Base-by-base conservation (phyloP, 2,797 vertebrate species). In the Thamnophis elegans region DNA sequence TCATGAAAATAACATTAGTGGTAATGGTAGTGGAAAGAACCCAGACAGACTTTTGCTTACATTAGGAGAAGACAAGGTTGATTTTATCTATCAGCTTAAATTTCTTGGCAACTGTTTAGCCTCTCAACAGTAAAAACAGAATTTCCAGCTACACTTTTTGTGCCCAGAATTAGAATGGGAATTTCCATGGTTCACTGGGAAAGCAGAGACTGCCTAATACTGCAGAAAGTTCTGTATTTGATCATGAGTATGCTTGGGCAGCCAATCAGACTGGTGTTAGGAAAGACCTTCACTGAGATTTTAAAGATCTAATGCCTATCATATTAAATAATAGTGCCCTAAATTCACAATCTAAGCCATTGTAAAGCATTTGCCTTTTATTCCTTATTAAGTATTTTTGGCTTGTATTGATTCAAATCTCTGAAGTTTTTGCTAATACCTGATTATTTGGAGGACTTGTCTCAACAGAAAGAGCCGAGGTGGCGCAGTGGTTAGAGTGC, bases 1-100 rank as follows among this genome's bases (percentile, higher is more conserved):
- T 78, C 87, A 68, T 53, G 58, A 93, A 89, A 93, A 92, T 82
- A 88, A 87, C 13, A 59, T 86, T 85, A 5, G 9, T 47, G 55
- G 88, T n/a, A 9, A 25, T 11, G 32, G 85, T 54, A 82, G 36
- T 56, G 51, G 90, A 25, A 51, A 82, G 86, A 78, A 62, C 13
- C 36, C 85, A 93, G 92, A 22, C 32, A 59, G 28, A 25, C 8
- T 12, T 68, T 26, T 88, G 92, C 4, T 90, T 82, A 91, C 55
- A 82, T 90, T 32, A 91, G 51, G n/a, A 89, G 55, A 88, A 92
- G 85, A 58, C 58, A 88, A 32, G 1, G 51, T 56, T 13, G 28
- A 28, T 5, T 58, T 90, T 90, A 58, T 82, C 73, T 78, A 89
- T 82, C 54, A 86, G n/a, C 11, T 85, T 62, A 85, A 56, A 86